Evolutionary conservation across 2,888 invertebrate genomes (phyloP), one percentile per base, ranked within the genome.

Genomic region (Chesias legatella): DNA sequence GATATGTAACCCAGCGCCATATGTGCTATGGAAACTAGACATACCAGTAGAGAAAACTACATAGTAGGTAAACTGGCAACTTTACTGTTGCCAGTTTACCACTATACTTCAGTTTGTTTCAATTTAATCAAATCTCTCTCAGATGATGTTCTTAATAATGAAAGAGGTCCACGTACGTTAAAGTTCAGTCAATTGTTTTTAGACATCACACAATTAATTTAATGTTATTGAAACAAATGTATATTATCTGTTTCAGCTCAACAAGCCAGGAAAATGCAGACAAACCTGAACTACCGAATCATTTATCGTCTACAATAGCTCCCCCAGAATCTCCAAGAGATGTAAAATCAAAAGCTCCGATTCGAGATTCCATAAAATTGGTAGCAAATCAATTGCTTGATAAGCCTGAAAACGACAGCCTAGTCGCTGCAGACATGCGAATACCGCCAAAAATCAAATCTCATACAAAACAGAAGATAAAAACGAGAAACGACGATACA

Each of bases 391-490:
- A 91, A 68, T 67, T 91, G 6, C 73, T 91, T 29, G 89, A 90
- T 5, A 79, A 85, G 60, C 79, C 64, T 39, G 55, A 68, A 10
- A 72, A 82, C 1, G 57, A 56, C 1, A 58, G 78, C 17, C 79
- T 89, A 22, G 73, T 91, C 11, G 79, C 89, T 6, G 69, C 88
- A 5, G 92, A 92, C 54, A 89, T 89, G 0, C 86, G 92, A 73
- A 90, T 92, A 49, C 92, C 92, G 10, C 91, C 92, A 3, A 91
- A 89, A 71, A 64, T 92, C 1, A 91, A 91, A 67, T 86, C 81
- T 36, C 90, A 90, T 64, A 56, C 84, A 7, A 88, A 86, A 59
- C 79, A 80, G 34, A 85, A 75, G 62, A 65, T 76, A 2, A 85
- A 83, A 66, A 82, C 79, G 7, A 77, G 82, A 49, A 73, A 78